These are phyloP conservation scores for Tapirus indicus DNA, from an alignment of 2,797 vertebrate species.

Conservation along the genomic window DNA sequence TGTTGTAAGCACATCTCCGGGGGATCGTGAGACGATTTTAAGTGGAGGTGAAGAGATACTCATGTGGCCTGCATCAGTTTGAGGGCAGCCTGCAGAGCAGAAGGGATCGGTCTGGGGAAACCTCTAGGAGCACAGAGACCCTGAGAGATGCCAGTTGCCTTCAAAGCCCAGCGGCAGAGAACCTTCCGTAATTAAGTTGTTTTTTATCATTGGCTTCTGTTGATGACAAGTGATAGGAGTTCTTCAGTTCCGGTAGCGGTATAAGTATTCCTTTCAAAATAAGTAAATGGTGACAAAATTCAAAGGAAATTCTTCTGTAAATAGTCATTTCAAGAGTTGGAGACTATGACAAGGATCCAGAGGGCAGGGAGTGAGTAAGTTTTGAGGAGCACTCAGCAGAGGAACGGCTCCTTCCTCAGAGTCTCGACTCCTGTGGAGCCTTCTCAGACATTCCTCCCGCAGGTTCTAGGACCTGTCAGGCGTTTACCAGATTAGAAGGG, in stretches of 20 bases:
- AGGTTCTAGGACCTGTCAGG: background rate
- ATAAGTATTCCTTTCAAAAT: background rate
- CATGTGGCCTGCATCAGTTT: background rate
- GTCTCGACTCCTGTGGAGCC: background rate
- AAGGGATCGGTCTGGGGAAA: background rate
- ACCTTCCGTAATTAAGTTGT: background rate
- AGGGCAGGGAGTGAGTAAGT: background rate
- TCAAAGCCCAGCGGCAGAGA: background rate
- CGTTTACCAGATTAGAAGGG: background rate
- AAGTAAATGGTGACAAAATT: background rate
- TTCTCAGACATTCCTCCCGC: background rate
- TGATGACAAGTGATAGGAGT: background rate
- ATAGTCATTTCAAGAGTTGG: too few species aligned
- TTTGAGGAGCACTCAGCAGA: background rate
- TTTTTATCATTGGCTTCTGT: background rate
- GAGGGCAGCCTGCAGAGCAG: background rate
- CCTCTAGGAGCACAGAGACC: background rate
- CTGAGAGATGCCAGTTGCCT: background rate
- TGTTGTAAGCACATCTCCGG: background rate
- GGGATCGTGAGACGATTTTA: background rate
- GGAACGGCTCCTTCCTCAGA: background rate
- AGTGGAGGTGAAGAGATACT: too few species aligned
- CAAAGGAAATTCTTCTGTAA: background rate
- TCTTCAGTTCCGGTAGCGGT: background rate
- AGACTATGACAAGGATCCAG: background rate